phyloP scores from a whole-genome alignment of 2,888 invertebrate genomes.

The Agriopis marginaria region DNA sequence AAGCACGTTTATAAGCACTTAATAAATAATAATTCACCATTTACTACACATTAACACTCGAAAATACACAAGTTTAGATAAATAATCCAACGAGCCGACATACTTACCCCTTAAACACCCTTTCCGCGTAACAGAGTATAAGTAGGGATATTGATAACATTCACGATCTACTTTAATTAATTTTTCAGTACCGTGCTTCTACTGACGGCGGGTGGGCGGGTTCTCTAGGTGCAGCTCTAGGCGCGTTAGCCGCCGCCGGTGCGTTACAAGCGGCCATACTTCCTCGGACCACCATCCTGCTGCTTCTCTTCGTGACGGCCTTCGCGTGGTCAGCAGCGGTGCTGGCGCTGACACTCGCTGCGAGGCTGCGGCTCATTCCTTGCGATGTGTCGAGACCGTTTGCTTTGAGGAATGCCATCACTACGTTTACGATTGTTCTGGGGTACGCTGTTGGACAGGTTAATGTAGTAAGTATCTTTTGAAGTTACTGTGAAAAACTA shows the following conservation, averaged over 20 bases:
- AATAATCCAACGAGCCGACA: no score
- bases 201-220: slow-evolving; percentile 95
- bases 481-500: background rate
- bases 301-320: slow-evolving; percentile 94
- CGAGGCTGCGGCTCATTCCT: slow-evolving; percentile 92
- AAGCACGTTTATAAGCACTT: no score
- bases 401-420: slow-evolving; percentile 93
- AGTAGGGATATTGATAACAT: no score
- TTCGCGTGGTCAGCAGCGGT: slow-evolving; percentile 96
- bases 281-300: slow-evolving; percentile 93
- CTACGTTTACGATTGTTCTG: slow-evolving; percentile 94
- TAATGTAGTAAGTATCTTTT: slow-evolving; percentile 92
- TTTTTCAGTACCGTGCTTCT: slow-evolving; percentile 92
- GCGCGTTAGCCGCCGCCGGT: slow-evolving; percentile 91
- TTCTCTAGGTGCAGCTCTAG: slow-evolving; percentile 91
- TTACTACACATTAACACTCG: no score
- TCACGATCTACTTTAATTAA: background rate
- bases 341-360: slow-evolving; percentile 93
- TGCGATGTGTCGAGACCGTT: slow-evolving; percentile 96
- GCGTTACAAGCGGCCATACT: slow-evolving; percentile 92
- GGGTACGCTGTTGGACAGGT: slow-evolving; percentile 96
- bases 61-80: no score
- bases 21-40: no score
- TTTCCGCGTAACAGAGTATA: no score
- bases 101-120: no score